Base-by-base conservation (phyloP, 2,797 vertebrate genomes). In the Tinamus major region DNA sequence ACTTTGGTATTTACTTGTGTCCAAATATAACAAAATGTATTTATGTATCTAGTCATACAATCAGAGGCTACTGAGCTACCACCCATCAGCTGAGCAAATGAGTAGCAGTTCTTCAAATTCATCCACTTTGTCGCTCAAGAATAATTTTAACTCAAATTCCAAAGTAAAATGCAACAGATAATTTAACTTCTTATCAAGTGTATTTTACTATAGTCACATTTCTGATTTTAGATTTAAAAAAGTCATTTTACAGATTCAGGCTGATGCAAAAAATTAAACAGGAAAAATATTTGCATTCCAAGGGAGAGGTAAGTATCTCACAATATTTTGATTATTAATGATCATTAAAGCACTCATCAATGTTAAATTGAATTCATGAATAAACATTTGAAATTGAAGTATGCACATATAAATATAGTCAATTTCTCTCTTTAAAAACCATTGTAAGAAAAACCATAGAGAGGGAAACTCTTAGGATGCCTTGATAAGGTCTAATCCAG, bases 221-320 rank as follows among this genome's bases (percentile, higher is more conserved):
- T 33, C 19, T 5, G 56, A 89, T 91, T 92, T 87, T 93, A 95
- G 75, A 74, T 89, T 74, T 53, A 39, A 81, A 85, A 63, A 96
- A 80, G 63, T 71, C 4, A 90, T 97, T 95, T 94, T 97, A 92
- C 70, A 90, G 55, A 83, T 96, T 90, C 92, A 88, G 68, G 79
- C 31, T 62, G 80, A 87, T 62, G 89, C 87, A 90, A 96, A 83
- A 92, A 63, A 46, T 53, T 72, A 75, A 42, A 51, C 87, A 58
- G 89, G 93, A 82, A 96, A 63, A 94, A 89, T 84, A 89, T 81
- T 70, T 77, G 24, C 93, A 87, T 59, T 89, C 64, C 44, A 92
- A 94, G 75, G 81, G 93, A 85, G 94, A 96, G 90, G 31, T 56
- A 56, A 62, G 10, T 35, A 11, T 74, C 24, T 55, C 31, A 24